Evolutionary conservation across 1,140 invertebrate species (phyloP), one percentile per base, ranked within the genome.

Genomic region (Ganaspis sp.): DNA sequence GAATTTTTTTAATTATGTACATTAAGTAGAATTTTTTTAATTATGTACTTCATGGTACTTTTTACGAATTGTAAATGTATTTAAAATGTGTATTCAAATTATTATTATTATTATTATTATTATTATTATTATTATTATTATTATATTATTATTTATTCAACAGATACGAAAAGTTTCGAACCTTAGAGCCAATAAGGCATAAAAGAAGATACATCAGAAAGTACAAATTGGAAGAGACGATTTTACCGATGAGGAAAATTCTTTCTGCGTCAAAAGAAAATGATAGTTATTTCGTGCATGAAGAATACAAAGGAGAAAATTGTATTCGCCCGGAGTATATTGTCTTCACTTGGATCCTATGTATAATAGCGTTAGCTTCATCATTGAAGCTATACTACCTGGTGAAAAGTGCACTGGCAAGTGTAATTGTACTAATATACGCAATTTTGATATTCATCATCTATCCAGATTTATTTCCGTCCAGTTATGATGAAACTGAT

Each of bases 341-440:
- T 9, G 95, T 98, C 1, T 97, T 97, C 88, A 97, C 96, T 0
- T 98, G 97, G 96, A 95, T 98, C 23, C 91, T 99, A n/a, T 97
- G 96, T 76, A 92, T 99, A 42, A 95, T 98, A 0, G 96, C 97
- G 0, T 91, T 98, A 73, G 97, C 97, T 1, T 96, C 97, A 0
- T 97, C 98, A n/a, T 90, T 99, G 9, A 98, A 98, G 86, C 91
- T 99, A 4, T 97, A 97, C 85, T 98, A 98, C 86, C 86, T 98
- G 58, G 94, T 98, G 37, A 99, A 99, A 91, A 95, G 97, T 0
- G 91, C 95, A 1, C 89, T 99, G 76, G 95, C 97, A 0, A 86
- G 95, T 1, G 88, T 94, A 0, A 96, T 98, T 92, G 94, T 97
- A 0, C 84, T 92, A 0, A 91, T 94, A 71, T 96, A 97, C 83